Conservation (phyloP, 1,140 invertebrate species). For the Mycetomoellerius zeteki region DNA sequence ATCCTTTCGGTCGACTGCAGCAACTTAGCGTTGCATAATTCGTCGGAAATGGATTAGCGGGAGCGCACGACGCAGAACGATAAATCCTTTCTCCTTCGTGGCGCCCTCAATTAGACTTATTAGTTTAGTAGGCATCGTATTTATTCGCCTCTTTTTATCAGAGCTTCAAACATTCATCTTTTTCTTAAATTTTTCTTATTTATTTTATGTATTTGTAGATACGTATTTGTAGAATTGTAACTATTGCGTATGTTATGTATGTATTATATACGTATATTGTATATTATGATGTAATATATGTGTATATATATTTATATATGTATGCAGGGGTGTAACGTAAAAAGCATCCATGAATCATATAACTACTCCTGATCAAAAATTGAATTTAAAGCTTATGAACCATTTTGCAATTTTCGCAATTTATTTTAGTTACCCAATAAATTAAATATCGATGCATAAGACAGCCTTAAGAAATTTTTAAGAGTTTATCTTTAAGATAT, state of each 20-base stretch:
- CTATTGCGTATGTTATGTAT: not conserved
- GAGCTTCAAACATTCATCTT: not conserved
- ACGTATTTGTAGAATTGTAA: not conserved
- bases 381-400: too few species aligned
- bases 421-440: too few species aligned
- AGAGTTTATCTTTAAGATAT: too few species aligned
- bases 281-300: not conserved
- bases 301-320: too few species aligned
- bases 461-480: too few species aligned
- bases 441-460: too few species aligned
- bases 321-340: too few species aligned
- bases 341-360: too few species aligned
- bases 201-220: not conserved
- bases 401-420: too few species aligned
- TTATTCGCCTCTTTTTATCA: not conserved
- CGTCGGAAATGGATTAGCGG: conserved; percentile 40
- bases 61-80: conserved; percentile 12
- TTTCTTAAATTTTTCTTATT: not conserved
- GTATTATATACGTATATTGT: too few species aligned
- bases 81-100: conserved; percentile 25
- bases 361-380: too few species aligned
- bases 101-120: conserved; percentile 41
- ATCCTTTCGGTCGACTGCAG: conserved; percentile 7
- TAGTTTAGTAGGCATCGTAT: conserved; percentile 33
- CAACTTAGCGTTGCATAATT: conserved; percentile 21